Base-by-base conservation (phyloP, 2,797 vertebrate genomes). In the Schizopygopsis pylzovi region DNA sequence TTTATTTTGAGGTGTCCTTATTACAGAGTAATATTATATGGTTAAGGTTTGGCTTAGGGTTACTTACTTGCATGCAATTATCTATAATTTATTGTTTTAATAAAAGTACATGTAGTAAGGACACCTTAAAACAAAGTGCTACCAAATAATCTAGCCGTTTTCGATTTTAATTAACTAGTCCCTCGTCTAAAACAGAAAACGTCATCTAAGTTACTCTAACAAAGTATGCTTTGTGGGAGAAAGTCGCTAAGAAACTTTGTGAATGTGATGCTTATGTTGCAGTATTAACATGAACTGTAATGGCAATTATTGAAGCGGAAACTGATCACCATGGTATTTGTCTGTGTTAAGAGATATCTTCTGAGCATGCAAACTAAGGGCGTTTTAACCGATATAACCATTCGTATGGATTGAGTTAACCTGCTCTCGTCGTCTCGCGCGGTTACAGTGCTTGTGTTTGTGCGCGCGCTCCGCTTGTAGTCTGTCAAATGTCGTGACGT, bases 401-500 rank as follows among this genome's bases (percentile, higher is more conserved):
- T 71, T n/a, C 12, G 11, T 11, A 10, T 1, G 0, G 70, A 45
- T 1, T 13, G 12, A 3, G 56, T 61, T 25, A 41, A 43, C 41
- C 41, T 43, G 41, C 41, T 43, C 41, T 10, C 9, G 41, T 43
- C 41, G 41, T 43, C 41, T 43, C 41, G 41, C 41, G 41, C 75
- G 15, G 52, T n/a, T n/a, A 59, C 18, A 18, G 11, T 61, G 54
- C 43, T 59, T 22, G 12, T 68, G 43, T 49, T 22, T 11, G 80
- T 37, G 71, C 71, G 68, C 68, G 49, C 68, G 49, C 52, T 61
- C 37, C 7, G 79, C 63, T 83, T 77, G 82, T 5, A 41, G 75
- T 83, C 72, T 86, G 83, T 88, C 84, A 89, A 41, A 6, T 63
- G 47, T 43, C 82, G 65, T 90, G 87, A 90, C 86, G 88, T 89